Conservation (phyloP, 2,113 vertebrate genomes). For the Crocuta crocuta region DNA sequence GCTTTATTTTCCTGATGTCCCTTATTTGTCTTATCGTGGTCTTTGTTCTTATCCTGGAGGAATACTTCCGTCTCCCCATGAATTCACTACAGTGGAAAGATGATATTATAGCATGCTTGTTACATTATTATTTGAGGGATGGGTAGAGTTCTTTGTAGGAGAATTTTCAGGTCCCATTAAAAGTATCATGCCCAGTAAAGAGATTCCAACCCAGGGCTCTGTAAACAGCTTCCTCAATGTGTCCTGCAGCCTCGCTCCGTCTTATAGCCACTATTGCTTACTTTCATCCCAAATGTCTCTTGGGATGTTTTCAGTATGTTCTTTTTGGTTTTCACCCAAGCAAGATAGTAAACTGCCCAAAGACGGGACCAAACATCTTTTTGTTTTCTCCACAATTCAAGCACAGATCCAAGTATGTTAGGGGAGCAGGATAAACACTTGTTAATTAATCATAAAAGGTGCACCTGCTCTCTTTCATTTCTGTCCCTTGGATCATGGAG, state of each 20-base stretch:
- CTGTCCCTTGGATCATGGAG: neutral
- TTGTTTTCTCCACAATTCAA: neutral
- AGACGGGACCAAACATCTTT: neutral
- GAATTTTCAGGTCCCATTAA: neutral
- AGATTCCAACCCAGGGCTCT: neutral
- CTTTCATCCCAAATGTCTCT: neutral
- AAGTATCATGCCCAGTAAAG: neutral
- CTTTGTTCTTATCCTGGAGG: neutral
- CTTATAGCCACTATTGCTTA: neutral
- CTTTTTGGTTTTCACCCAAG: neutral
- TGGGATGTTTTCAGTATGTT: neutral
- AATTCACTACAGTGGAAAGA: neutral
- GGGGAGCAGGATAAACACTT: neutral
- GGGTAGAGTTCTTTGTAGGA: neutral
- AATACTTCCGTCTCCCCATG: neutral
- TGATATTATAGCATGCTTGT: neutral
- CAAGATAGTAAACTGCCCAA: neutral
- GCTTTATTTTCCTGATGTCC: neutral
- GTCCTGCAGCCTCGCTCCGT: neutral
- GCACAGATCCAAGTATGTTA: neutral
- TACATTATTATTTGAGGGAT: neutral
- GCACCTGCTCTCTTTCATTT: neutral
- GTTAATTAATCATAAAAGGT: neutral
- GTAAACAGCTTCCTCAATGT: fast-evolving
- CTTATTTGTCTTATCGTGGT: neutral